A percentile compares a stretch with the other conserved stretches of the same genome.
phyloP scores from a whole-genome alignment of 2,113 vertebrate species.

The Capra hircus region DNA sequence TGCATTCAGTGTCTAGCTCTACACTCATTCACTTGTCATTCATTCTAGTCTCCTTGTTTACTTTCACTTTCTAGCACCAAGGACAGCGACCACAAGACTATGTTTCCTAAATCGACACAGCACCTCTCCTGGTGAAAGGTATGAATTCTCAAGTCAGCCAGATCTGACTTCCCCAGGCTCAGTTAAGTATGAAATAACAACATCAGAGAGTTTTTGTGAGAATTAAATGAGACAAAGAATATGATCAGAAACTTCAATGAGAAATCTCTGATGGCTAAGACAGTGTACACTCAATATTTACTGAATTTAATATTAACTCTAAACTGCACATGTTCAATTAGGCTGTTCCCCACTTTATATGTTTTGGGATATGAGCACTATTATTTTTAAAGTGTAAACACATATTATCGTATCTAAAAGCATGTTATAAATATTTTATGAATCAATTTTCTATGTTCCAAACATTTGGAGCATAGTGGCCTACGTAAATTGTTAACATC shows the following conservation, averaged over 20 bases:
- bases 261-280: background rate
- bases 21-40: background rate
- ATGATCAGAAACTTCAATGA: background rate
- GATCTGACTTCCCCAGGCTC: background rate
- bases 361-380: background rate
- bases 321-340: background rate
- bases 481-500: background rate
- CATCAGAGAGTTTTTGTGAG: background rate
- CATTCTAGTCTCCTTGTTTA: background rate
- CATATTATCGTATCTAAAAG: background rate
- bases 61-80: background rate
- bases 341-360: background rate
- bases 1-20: background rate
- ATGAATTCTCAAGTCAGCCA: background rate
- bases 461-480: background rate
- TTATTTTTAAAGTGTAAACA: background rate
- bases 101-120: rapidly evolving
- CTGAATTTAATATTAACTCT: background rate
- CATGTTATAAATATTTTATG: background rate
- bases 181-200: background rate
- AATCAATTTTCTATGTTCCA: background rate
- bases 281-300: background rate
- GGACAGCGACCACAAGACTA: background rate
- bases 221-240: background rate
- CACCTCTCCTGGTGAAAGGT: background rate